These are phyloP conservation scores for Emydoidea blandingii DNA, from an alignment of 2,797 vertebrate species.

Conservation along the genomic window DNA sequence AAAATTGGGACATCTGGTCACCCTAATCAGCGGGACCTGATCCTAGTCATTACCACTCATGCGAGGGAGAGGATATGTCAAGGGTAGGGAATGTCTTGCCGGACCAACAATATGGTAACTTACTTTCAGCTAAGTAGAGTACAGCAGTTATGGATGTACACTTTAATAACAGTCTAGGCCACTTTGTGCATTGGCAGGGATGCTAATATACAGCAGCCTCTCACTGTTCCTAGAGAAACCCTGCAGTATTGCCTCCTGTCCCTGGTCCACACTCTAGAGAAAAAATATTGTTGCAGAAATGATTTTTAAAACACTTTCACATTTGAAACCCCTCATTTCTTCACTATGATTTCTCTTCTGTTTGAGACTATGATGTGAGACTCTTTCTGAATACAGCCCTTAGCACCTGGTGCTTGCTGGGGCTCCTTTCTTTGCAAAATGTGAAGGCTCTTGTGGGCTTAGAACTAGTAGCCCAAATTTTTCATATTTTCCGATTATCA, in stretches of 20 bases:
- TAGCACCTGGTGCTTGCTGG: slow-evolving; percentile 66
- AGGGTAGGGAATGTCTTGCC: slow-evolving; percentile 71
- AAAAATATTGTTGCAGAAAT: not conserved
- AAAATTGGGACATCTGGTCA: no score
- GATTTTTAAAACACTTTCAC: slow-evolving; percentile 38
- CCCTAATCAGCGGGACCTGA: slow-evolving; percentile 46
- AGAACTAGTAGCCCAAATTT: slow-evolving; percentile 21
- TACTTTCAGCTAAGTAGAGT: slow-evolving; percentile 75
- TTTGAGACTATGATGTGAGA: slow-evolving; percentile 16
- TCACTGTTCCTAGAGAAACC: slow-evolving; percentile 69
- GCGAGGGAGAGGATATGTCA: slow-evolving; percentile 74
- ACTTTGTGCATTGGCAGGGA: slow-evolving; percentile 70
- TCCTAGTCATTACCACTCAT: slow-evolving; percentile 68
- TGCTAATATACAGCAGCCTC: slow-evolving; percentile 72
- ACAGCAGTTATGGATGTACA: slow-evolving; percentile 75
- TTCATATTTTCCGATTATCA: not conserved
- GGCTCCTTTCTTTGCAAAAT: not conserved
- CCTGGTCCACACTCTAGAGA: not conserved
- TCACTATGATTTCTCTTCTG: slow-evolving; percentile 37
- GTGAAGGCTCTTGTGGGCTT: slow-evolving; percentile 65
- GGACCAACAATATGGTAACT: slow-evolving; percentile 77
- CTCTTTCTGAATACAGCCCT: not conserved
- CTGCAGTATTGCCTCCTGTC: slow-evolving; percentile 8
- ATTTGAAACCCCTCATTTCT: slow-evolving; percentile 68
- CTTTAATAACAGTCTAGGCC: slow-evolving; percentile 72